phyloP scores from a whole-genome alignment of 2,113 vertebrate species.

The Dipodomys spectabilis region DNA sequence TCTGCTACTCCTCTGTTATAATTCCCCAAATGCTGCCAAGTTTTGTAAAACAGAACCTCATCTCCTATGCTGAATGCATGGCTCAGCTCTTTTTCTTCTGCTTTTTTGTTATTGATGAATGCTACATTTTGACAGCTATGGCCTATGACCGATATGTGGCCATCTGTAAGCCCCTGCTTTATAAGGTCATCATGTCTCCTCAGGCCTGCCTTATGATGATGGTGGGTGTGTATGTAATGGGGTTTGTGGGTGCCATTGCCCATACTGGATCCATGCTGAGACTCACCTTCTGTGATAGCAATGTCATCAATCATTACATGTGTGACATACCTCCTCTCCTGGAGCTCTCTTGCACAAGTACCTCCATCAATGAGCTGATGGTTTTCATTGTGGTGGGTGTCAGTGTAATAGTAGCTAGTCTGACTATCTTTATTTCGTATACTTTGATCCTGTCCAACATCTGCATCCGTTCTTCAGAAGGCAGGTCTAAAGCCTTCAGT shows the following conservation, averaged over 20 bases:
- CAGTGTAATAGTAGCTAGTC: not conserved
- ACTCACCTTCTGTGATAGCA: slow-evolving; percentile 54
- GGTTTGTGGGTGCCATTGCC: not conserved
- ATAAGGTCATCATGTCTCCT: slow-evolving; percentile 51
- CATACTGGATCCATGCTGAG: not conserved
- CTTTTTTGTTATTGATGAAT: slow-evolving; percentile 54
- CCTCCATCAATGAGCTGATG: not conserved
- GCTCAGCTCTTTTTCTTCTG: slow-evolving; percentile 50
- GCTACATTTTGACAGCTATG: slow-evolving; percentile 56
- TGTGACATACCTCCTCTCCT: slow-evolving; percentile 44
- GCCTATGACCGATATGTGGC: slow-evolving; percentile 60
- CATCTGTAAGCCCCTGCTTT: slow-evolving; percentile 60
- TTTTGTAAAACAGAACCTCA: slow-evolving; percentile 25
- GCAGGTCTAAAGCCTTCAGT: slow-evolving; percentile 19
- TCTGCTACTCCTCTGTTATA: slow-evolving; percentile 66
- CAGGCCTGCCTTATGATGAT: not conserved
- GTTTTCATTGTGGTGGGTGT: not conserved
- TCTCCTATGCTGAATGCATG: slow-evolving; percentile 51
- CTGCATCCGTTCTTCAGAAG: not conserved
- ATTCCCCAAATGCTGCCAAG: slow-evolving; percentile 53
- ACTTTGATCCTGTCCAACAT: not conserved
- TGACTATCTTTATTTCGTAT: not conserved
- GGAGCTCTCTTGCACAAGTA: not conserved
- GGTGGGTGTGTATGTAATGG: not conserved
- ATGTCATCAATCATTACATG: slow-evolving; percentile 34